These are phyloP conservation scores for Scomber colias DNA, from an alignment of 2,113 vertebrate species.

Conservation along the genomic window DNA sequence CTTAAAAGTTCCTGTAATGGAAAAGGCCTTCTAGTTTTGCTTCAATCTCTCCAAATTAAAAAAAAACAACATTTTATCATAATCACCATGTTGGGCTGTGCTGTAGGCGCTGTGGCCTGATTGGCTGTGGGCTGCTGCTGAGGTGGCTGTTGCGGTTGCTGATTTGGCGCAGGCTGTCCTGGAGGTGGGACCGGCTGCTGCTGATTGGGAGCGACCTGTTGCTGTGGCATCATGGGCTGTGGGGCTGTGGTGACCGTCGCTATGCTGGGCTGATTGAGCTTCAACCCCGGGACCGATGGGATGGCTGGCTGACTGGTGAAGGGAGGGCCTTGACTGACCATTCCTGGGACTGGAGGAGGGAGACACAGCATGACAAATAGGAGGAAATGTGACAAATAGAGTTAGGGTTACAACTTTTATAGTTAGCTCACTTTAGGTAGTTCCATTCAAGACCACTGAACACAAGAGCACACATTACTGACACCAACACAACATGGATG, in stretches of 20 bases:
- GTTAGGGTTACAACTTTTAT: no score
- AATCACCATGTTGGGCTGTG: constrained; percentile 79
- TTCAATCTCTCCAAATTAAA: no score
- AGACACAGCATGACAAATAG: background rate
- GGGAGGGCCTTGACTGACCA: constrained; percentile 74
- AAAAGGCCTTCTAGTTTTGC: no score
- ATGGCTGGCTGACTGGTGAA: constrained; percentile 83
- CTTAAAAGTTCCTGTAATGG: no score
- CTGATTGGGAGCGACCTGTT: constrained; percentile 72
- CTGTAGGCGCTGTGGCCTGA: constrained; percentile 65
- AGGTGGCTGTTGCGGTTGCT: constrained; percentile 73
- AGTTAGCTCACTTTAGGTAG: no score
- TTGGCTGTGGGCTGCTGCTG: constrained; percentile 74
- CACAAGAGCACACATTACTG: no score
- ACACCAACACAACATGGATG: no score
- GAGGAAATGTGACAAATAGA: background rate
- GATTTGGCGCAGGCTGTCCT: constrained; percentile 75
- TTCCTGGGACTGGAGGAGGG: constrained; percentile 65
- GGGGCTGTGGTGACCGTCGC: constrained; percentile 86
- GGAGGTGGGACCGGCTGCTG: constrained; percentile 73
- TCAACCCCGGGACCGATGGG: constrained; percentile 68
- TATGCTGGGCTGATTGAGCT: constrained; percentile 86
- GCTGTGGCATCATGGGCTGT: constrained; percentile 82
- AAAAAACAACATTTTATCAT: background rate
- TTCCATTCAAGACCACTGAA: no score